Evolutionary conservation across 1,140 invertebrate genomes (phyloP).

Genomic region (Oncopodura yosiiana): DNA sequence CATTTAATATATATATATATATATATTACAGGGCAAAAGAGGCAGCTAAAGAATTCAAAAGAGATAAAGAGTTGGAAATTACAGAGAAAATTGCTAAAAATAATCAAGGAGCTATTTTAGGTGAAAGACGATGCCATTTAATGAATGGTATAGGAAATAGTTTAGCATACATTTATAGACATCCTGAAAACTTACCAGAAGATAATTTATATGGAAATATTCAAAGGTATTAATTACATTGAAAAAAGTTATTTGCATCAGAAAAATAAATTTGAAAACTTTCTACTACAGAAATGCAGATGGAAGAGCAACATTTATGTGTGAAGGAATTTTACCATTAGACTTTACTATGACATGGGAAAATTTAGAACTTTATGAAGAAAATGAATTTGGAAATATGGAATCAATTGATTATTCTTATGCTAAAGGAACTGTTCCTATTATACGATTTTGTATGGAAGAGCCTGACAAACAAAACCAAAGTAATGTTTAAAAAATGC

Average conservation of each 20-base stretch:
- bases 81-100: conserved; percentile 9
- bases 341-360: conserved; percentile 60
- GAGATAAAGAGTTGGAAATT: conserved; percentile 21
- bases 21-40: conserved; percentile 11
- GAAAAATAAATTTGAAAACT: not conserved
- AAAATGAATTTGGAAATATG: conserved; percentile 41
- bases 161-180: conserved; percentile 26
- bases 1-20: not conserved
- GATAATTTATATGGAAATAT: conserved; percentile 1
- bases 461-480: conserved; percentile 43
- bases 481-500: conserved; percentile 41
- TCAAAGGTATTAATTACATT: not conserved
- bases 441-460: conserved; percentile 56
- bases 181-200: not conserved
- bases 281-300: not conserved
- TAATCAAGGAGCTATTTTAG: conserved; percentile 18
- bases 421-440: conserved; percentile 45
- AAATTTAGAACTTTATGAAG: conserved; percentile 55
- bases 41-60: conserved; percentile 21
- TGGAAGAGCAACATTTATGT: conserved; percentile 17
- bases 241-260: not conserved
- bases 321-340: conserved; percentile 52
- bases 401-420: conserved; percentile 51
- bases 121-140: conserved; percentile 18
- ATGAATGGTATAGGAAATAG: conserved; percentile 23